Evolutionary conservation across 1,140 invertebrate genomes (phyloP).

Genomic region (Thaumatotibia leucotreta): DNA sequence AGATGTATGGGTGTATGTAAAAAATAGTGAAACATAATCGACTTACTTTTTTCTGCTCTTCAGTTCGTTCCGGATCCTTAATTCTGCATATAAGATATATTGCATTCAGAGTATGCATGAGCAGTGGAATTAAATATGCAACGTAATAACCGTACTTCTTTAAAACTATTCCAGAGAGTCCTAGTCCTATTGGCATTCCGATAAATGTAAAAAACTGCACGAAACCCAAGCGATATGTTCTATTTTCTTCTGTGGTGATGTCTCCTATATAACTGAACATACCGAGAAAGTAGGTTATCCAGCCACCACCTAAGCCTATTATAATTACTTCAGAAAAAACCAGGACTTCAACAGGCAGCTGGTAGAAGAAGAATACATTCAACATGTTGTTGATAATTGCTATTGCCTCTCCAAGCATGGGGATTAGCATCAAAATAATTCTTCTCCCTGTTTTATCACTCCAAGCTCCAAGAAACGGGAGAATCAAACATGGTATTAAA

Average conservation of each 20-base stretch:
- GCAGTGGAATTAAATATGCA: slow-evolving; percentile 27
- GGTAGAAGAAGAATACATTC: slow-evolving; percentile 71
- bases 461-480: slow-evolving; percentile 79
- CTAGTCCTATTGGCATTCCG: slow-evolving; percentile 33
- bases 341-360: slow-evolving; percentile 64
- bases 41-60: neutral
- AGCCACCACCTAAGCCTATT: slow-evolving; percentile 60
- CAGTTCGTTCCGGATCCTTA: slow-evolving; percentile 29
- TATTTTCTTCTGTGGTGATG: slow-evolving; percentile 57
- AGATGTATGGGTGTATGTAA: no score
- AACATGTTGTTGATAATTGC: slow-evolving; percentile 68
- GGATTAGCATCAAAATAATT: slow-evolving; percentile 77
- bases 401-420: slow-evolving; percentile 74
- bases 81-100: slow-evolving; percentile 28
- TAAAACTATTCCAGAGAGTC: slow-evolving; percentile 30
- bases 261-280: slow-evolving; percentile 71
- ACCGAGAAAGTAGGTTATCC: slow-evolving; percentile 61
- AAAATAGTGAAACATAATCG: no score
- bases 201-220: slow-evolving; percentile 55
- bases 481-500: slow-evolving; percentile 73
- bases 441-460: slow-evolving; percentile 77
- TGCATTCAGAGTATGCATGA: slow-evolving; percentile 26
- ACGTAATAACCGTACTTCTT: slow-evolving; percentile 36
- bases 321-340: slow-evolving; percentile 56
- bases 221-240: slow-evolving; percentile 62